Conservation (phyloP, 1,140 invertebrate species). For the Drosophila ogumai region DNA sequence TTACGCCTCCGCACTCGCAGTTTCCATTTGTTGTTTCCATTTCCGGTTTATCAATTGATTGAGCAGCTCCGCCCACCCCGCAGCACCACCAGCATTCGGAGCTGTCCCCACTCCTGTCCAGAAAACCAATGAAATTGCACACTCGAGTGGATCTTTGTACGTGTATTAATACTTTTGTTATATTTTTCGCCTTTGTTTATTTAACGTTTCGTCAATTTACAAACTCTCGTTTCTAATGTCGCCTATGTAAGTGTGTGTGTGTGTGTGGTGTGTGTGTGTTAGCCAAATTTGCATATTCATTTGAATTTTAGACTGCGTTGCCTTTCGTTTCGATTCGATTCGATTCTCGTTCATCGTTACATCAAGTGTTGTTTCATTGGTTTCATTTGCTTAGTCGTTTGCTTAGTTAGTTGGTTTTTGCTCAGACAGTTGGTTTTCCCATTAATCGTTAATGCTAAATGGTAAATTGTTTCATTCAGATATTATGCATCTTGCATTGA, state of each 20-base stretch:
- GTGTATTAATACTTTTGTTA: constrained; percentile 44
- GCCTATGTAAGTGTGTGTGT: constrained; percentile 36
- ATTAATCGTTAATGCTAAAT: constrained; percentile 73
- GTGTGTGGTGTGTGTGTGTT: constrained; percentile 8
- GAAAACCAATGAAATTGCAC: constrained; percentile 52
- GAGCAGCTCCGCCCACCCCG: constrained; percentile 1
- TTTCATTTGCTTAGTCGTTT: constrained; percentile 56
- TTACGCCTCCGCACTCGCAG: constrained; percentile 33
- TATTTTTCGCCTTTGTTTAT: constrained; percentile 61
- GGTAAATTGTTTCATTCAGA: constrained; percentile 68
- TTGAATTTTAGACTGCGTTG: constrained; percentile 43
- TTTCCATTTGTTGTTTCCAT: constrained; percentile 57
- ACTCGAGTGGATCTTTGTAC: constrained; percentile 36
- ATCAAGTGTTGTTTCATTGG: constrained; percentile 23
- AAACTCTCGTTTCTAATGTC: constrained; percentile 66
- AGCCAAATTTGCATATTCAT: constrained; percentile 35
- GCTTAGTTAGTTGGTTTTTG: constrained; percentile 75
- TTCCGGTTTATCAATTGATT: constrained; percentile 70
- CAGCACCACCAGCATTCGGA: constrained; percentile 2
- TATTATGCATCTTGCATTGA: constrained; percentile 64
- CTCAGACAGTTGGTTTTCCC: constrained; percentile 63
- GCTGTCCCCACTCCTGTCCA: background rate
- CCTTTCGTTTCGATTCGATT: constrained; percentile 46
- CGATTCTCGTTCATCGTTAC: constrained; percentile 49
- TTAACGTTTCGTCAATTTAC: constrained; percentile 72